Conservation (phyloP, 2,113 vertebrate species). For the Pygoscelis adeliae region DNA sequence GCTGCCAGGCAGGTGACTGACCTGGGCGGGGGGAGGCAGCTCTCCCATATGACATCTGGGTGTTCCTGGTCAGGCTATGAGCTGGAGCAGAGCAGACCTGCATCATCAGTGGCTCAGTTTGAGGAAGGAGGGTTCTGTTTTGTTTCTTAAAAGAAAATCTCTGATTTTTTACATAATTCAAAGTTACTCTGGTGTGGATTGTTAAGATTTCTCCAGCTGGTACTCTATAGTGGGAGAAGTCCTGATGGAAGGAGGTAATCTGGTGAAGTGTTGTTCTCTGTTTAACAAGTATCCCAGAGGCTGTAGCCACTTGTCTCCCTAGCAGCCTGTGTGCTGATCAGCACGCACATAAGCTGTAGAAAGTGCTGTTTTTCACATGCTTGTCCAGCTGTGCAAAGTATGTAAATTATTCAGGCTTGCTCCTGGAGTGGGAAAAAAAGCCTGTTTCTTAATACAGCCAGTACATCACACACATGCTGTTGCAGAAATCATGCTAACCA, state of each 20-base stretch:
- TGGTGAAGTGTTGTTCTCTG: neutral
- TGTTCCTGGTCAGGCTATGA: neutral
- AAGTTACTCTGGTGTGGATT: neutral
- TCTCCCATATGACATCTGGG: rapidly evolving
- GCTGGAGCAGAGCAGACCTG: neutral
- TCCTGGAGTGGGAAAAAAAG: neutral
- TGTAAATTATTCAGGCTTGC: neutral
- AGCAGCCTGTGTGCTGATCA: neutral
- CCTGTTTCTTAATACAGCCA: neutral
- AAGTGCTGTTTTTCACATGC: neutral
- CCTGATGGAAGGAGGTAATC: neutral
- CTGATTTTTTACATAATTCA: neutral
- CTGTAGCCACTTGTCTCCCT: neutral
- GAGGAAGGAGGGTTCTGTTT: neutral
- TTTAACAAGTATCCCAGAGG: neutral
- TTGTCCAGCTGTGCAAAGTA: neutral
- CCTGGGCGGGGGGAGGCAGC: neutral
- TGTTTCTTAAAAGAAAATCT: neutral
- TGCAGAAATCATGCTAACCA: neutral
- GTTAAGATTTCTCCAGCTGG: neutral
- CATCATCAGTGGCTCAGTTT: neutral
- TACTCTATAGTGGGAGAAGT: neutral
- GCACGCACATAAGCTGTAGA: neutral
- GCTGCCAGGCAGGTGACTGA: neutral
- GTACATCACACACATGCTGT: neutral